Base-by-base conservation (phyloP, 2,888 invertebrate species). In the Laspeyria flexula region DNA sequence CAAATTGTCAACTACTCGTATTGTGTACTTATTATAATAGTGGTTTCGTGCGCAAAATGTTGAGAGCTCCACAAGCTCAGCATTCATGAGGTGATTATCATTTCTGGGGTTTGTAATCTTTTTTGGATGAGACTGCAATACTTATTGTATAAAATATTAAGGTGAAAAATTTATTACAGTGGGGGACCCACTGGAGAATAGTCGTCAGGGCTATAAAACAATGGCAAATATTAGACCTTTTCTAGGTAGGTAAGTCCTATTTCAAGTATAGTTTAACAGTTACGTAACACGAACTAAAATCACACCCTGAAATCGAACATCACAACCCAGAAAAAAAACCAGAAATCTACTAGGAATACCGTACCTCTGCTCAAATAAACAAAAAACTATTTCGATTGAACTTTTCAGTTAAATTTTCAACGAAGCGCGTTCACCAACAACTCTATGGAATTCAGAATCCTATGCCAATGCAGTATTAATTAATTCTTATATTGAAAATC, bases 351-450 rank as follows among this genome's bases (percentile, higher is more conserved):
- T 66, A 67, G 69, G 68, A 71, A 70, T 74, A 60, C 71, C 76
- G 69, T 73, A 73, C 75, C 74, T 77, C 70, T 60, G 68, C 55
- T 65, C 67, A 67, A 78, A 79, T 75, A 77, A 83, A 77, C 67
- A 82, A 82, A 85, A 87, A 85, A 71, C 74, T 72, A 72, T 82
- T 79, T 75, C 70, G 67, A 76, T 77, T 66, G 71, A 85, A 86
- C 83, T 86, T 87, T 86, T 83, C 80, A 83, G 83, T 78, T 80
- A 79, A 69, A 83, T 84, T 88, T 83, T 71, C 72, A 70, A 76
- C 77, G 75, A 69, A 79, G 74, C 77, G 77, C 75, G 65, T 65
- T 59, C 74, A 76, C 77, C 75, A 71, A 77, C 81, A 83, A 81
- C 81, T 87, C 79, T 79, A 81, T 84, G 77, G 77, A 83, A 85